phyloP scores from a whole-genome alignment of 2,113 vertebrate species.

The Aegotheles bennettii region DNA sequence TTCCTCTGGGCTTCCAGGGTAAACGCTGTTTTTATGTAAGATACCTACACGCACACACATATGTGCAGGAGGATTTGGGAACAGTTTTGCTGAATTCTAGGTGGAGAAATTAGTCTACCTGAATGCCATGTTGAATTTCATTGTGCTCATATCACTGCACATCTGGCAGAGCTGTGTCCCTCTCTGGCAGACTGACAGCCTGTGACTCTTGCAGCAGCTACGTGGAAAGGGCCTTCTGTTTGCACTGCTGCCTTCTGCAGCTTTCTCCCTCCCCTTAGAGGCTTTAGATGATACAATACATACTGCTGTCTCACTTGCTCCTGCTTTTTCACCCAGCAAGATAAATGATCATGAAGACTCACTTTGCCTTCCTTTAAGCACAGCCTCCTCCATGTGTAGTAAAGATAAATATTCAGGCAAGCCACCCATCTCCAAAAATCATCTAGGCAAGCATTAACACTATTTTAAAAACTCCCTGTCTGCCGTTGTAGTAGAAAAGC shows the following conservation, averaged over 20 bases:
- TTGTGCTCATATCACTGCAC: background rate
- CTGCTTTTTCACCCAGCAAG: background rate
- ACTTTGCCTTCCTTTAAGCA: background rate
- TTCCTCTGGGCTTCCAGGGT: conserved; percentile 26
- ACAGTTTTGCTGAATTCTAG: background rate
- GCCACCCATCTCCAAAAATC: background rate
- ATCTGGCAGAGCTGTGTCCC: conserved; percentile 10
- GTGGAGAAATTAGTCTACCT: background rate
- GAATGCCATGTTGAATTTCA: background rate
- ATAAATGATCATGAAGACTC: background rate
- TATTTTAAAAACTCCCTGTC: background rate
- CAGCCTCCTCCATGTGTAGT: background rate
- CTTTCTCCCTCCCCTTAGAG: background rate
- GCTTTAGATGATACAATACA: background rate
- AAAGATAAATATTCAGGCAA: conserved; percentile 4
- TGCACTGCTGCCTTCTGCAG: background rate
- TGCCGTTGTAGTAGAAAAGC: background rate
- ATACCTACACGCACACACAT: background rate
- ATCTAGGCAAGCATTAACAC: background rate
- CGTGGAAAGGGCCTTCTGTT: background rate
- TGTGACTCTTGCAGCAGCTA: background rate
- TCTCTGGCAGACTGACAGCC: background rate
- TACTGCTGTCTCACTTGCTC: background rate
- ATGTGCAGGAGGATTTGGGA: background rate
- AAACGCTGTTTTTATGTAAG: conserved; percentile 27